Evolutionary conservation across 2,113 vertebrate species (phyloP).

Genomic region (Gallinago media): DNA sequence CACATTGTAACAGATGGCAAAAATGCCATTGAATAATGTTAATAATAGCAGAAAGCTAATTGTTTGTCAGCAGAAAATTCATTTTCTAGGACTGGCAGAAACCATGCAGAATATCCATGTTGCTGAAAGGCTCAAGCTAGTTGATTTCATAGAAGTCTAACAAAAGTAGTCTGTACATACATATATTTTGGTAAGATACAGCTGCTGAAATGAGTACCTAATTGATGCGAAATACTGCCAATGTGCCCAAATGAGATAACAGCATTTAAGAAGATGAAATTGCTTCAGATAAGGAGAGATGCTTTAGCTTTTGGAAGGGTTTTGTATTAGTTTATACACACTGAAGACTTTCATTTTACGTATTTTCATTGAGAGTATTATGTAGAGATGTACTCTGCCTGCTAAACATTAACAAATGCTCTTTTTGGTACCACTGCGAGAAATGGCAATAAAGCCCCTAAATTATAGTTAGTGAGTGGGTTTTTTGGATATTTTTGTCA

Average conservation of each 20-base stretch:
- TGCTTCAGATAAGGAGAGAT: neutral
- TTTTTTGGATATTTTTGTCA: neutral
- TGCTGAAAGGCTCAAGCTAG: neutral
- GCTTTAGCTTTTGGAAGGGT: neutral
- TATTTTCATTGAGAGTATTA: neutral
- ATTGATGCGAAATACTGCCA: neutral
- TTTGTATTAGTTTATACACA: neutral
- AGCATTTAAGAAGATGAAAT: neutral
- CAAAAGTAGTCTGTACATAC: neutral
- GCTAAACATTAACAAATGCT: neutral
- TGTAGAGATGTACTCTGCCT: neutral
- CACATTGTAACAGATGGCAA: neutral
- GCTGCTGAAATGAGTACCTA: neutral
- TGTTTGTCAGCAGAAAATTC: neutral
- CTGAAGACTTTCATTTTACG: neutral
- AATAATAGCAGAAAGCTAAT: conserved; percentile 8
- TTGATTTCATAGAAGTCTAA: neutral
- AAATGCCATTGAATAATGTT: conserved; percentile 1
- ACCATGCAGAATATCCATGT: neutral
- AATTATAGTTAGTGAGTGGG: neutral
- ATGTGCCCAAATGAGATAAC: neutral
- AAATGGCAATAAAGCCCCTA: neutral
- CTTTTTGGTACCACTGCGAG: neutral
- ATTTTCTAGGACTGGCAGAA: neutral
- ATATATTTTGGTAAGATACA: neutral